Conservation (phyloP, 2,888 invertebrate species). For the Drosophila nr. perissopoda region DNA sequence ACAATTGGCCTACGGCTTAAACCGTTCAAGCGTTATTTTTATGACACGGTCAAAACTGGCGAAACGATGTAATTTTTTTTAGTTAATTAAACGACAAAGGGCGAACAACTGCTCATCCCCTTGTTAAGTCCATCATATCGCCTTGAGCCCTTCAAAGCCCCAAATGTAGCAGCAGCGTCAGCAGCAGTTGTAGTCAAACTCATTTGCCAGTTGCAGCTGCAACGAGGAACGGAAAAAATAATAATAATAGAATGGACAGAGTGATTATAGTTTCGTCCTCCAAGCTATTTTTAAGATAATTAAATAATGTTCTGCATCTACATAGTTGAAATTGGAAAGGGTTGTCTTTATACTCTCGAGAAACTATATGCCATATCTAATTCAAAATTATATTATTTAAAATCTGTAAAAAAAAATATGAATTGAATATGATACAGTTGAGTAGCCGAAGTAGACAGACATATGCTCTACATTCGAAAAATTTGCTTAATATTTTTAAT, state of each 20-base stretch:
- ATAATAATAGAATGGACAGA: not conserved
- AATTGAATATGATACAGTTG: not conserved
- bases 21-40: constrained; percentile 65
- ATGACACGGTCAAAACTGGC: constrained; percentile 34
- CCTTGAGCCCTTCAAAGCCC: constrained; percentile 29
- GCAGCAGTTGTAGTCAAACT: constrained; percentile 21
- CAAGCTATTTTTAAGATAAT: not conserved
- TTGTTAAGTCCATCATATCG: constrained; percentile 18
- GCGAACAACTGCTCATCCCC: constrained; percentile 42
- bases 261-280: not conserved
- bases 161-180: constrained; percentile 4
- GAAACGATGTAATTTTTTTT: constrained; percentile 49
- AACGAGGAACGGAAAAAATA: not conserved
- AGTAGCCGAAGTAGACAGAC: not conserved
- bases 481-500: not conserved
- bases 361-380: not conserved
- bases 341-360: not conserved
- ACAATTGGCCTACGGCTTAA: constrained; percentile 66
- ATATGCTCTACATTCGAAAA: not conserved
- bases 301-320: not conserved
- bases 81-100: constrained; percentile 81
- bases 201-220: constrained; percentile 47
- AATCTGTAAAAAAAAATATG: not conserved
- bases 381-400: not conserved
- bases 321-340: not conserved